A percentile compares a stretch with the other conserved stretches of the same genome.
Conservation (phyloP, 2,113 vertebrate species). For the Mirounga angustirostris region DNA sequence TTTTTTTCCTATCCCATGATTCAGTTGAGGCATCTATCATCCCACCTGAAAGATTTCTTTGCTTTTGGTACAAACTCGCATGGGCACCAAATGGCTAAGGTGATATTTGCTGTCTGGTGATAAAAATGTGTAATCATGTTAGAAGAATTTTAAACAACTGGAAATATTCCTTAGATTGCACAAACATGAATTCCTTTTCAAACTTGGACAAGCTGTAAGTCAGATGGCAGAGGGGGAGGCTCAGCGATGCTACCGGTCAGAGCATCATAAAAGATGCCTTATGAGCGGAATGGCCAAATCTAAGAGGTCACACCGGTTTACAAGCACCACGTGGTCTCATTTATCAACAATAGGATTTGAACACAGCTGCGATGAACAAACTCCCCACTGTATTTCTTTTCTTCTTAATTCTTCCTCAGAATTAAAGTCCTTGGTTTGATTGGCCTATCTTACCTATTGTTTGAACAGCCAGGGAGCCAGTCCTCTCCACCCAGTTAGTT, state of each 20-base stretch:
- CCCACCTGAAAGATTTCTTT: background rate
- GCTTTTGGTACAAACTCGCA: background rate
- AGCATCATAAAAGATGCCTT: background rate
- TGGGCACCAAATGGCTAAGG: background rate
- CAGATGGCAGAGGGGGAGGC: background rate
- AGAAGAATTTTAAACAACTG: background rate
- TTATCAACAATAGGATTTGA: background rate
- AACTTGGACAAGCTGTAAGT: background rate
- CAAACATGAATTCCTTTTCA: background rate
- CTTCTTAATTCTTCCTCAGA: background rate
- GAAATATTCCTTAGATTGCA: background rate
- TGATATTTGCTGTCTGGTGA: background rate
- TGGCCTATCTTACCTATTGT: background rate
- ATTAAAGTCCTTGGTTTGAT: background rate
- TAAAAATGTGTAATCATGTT: background rate
- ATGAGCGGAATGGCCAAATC: background rate
- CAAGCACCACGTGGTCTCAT: fast-evolving
- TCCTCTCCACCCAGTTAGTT: background rate
- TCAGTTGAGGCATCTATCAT: background rate
- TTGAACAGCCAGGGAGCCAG: background rate
- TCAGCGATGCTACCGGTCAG: background rate
- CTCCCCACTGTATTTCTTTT: background rate
- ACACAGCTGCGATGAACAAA: background rate
- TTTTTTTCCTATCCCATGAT: slow-evolving; percentile 10
- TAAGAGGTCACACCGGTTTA: fast-evolving